Base-by-base conservation (phyloP, 2,797 vertebrate species). In the Mus minutoides region DNA sequence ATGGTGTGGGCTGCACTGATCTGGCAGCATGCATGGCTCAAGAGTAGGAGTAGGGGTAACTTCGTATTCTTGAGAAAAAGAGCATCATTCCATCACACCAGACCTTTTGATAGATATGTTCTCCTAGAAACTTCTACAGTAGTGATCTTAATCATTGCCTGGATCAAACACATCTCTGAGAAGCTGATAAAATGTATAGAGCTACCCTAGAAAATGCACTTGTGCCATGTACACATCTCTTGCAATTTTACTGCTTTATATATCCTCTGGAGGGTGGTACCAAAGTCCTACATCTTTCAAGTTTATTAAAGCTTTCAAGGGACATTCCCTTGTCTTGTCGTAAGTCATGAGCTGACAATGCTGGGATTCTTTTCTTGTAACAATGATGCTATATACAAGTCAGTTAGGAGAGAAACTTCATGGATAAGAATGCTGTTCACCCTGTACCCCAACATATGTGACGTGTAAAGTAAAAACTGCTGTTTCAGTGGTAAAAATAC, bases 221-320 rank as follows among this genome's bases (percentile, higher is more conserved):
- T 31, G 43, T 54, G 52, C 84, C 4, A 92, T n/a, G 58, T 60
- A 37, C 14, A 37, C 54, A 91, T 21, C 12, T 40, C 54, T 86
- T 86, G 49, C 14, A 87, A 26, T 40, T 87, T 75, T 71, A 76
- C 6, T 46, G 8, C 3, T 80, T 91, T 67, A 40, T 40, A n/a
- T 19, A 54, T 80, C 37, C 14, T 89, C 58, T 69, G 21, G n/a
- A 87, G 22, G 26, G 13, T 77, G 71, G 71, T 5, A 83, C n/a
- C 88, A 90, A 94, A 87, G 16, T 29, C 46, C 29, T 84, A 46
- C 17, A 73, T 89, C 52, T 94, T 91, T 95, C 76, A 90, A 77
- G 19, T 77, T 84, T 17, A 77, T 76, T 31, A 80, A 73, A 90
- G 83, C 80, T 4, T 93, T 22, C 29, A 71, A 87, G 9, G 84